Conservation (phyloP, 2,797 vertebrate genomes). For the Chaenodraco wilsoni region DNA sequence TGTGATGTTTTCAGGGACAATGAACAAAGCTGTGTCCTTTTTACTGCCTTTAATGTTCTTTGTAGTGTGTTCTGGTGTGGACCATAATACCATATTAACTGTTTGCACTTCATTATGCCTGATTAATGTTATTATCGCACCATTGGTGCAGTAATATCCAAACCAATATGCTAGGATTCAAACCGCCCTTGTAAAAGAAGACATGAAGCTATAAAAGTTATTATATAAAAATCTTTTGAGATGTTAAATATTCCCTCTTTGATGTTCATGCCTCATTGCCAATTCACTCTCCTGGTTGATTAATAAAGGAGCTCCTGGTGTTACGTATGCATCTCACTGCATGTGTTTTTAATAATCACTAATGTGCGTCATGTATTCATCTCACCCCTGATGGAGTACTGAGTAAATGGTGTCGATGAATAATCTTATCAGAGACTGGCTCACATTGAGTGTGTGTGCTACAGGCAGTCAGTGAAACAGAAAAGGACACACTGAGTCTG, state of each 20-base stretch:
- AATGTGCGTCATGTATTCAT: constrained; percentile 22
- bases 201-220: not conserved
- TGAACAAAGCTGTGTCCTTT: not conserved
- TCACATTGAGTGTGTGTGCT: not conserved
- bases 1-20: not conserved
- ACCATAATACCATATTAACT: not conserved
- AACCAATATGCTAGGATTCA: not conserved
- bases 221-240: not conserved
- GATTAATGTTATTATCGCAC: not conserved
- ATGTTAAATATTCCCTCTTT: constrained; percentile 6
- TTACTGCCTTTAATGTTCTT: not conserved
- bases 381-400: constrained; percentile 29
- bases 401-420: constrained; percentile 32
- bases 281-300: not conserved
- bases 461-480: constrained; percentile 22
- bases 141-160: not conserved
- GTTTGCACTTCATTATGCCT: not conserved
- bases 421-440: constrained; percentile 34
- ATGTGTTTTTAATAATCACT: constrained; percentile 22
- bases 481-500: constrained; percentile 45
- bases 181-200: not conserved
- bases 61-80: not conserved
- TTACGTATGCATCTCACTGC: not conserved
- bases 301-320: not conserved
- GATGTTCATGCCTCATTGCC: not conserved